These are phyloP conservation scores for Palloptera scutellata DNA, from an alignment of 2,888 invertebrate species.

Conservation along the genomic window DNA sequence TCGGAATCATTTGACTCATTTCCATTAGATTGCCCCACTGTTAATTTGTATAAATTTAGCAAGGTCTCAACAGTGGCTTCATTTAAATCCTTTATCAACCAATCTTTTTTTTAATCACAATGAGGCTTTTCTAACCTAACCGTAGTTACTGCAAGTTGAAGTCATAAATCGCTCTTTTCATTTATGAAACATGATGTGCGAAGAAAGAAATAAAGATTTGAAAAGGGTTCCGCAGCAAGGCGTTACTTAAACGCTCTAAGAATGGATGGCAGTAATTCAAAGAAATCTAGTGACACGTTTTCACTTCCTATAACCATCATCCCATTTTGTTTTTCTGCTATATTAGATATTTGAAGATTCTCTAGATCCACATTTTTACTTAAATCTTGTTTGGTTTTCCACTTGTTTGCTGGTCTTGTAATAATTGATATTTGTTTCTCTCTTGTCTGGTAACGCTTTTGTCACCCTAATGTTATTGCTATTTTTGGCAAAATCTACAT, in stretches of 20 bases:
- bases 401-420: too few species aligned
- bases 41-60: constrained; percentile 65
- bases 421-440: too few species aligned
- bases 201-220: constrained; percentile 70
- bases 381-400: too few species aligned
- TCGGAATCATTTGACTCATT: constrained; percentile 45
- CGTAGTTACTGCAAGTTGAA: constrained; percentile 75
- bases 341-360: too few species aligned
- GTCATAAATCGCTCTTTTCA: constrained; percentile 65
- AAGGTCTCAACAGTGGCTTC: constrained; percentile 73
- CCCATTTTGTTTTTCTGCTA: too few species aligned
- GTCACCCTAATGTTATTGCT: too few species aligned
- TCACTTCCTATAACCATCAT: too few species aligned
- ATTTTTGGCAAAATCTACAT: too few species aligned
- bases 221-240: constrained; percentile 76
- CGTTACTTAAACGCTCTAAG: constrained; percentile 73
- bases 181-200: constrained; percentile 68
- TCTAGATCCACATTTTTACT: too few species aligned
- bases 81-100: constrained; percentile 77
- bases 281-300: constrained; percentile 57
- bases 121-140: constrained; percentile 79
- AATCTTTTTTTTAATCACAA: constrained; percentile 79
- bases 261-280: constrained; percentile 54
- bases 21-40: constrained; percentile 49
- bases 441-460: too few species aligned